Percentiles rank a stretch among this genome's conserved stretches.
These are phyloP conservation scores for Bujurquina vittata DNA, from an alignment of 2,113 vertebrate species.

Conservation along the genomic window DNA sequence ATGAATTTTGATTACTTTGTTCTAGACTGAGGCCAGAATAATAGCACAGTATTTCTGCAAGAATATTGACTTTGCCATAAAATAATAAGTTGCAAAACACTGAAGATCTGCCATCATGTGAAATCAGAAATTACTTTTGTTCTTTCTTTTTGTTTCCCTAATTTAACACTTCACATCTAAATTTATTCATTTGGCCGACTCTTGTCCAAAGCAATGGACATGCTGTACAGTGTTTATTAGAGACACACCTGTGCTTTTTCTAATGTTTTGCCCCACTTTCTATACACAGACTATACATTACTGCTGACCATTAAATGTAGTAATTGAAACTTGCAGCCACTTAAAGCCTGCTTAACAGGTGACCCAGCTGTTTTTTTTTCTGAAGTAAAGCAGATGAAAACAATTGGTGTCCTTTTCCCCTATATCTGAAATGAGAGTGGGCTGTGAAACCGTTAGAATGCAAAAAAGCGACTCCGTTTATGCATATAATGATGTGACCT, in stretches of 20 bases:
- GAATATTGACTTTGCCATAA: background rate
- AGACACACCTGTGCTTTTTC: background rate
- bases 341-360: background rate
- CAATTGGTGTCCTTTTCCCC: background rate
- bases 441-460: constrained; percentile 52
- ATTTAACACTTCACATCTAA: background rate
- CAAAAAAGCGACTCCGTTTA: constrained; percentile 31
- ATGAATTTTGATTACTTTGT: background rate
- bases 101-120: background rate
- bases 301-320: constrained; percentile 68
- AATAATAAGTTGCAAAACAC: background rate
- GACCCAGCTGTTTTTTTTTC: background rate
- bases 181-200: background rate
- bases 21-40: background rate
- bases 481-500: constrained; percentile 63
- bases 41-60: background rate
- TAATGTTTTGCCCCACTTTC: constrained; percentile 63
- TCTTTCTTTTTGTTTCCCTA: background rate
- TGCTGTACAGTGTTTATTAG: background rate
- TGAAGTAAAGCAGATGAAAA: background rate
- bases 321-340: background rate
- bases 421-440: constrained; percentile 62
- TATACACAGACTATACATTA: constrained; percentile 61
- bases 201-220: background rate
- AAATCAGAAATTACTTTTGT: background rate